Evolutionary conservation across 2,113 vertebrate genomes (phyloP).

Genomic region (Gymnogyps californianus): DNA sequence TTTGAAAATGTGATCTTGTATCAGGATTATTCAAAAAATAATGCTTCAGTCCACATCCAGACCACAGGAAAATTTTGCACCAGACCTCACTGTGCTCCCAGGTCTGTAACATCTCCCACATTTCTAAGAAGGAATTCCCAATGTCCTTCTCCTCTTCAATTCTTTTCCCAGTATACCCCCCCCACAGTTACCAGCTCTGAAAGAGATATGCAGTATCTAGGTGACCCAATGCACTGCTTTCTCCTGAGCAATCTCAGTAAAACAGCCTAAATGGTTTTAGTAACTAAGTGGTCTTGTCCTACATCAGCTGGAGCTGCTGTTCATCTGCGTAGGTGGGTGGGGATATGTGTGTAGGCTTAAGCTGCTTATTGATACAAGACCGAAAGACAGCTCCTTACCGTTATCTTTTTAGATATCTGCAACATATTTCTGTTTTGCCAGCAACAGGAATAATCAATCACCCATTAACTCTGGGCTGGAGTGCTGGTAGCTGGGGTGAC

Average conservation of each 20-base stretch:
- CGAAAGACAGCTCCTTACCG: background rate
- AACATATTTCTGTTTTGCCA: background rate
- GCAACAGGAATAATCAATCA: background rate
- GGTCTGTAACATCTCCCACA: background rate
- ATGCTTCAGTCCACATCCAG: rapidly evolving
- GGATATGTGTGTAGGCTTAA: background rate
- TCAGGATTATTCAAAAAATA: background rate
- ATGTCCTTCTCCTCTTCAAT: background rate
- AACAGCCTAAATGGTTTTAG: background rate
- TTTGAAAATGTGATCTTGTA: background rate
- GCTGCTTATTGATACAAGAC: background rate
- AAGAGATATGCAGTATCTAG: background rate
- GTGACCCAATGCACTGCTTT: background rate
- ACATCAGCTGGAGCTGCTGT: background rate
- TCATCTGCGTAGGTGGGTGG: rapidly evolving
- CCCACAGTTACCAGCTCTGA: background rate
- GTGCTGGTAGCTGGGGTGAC: background rate
- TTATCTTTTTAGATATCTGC: background rate
- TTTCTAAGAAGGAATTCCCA: background rate
- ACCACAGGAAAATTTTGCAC: background rate
- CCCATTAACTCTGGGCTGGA: background rate
- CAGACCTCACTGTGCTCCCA: background rate
- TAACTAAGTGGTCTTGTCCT: background rate
- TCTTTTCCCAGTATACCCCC: background rate
- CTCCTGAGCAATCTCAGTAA: background rate